phyloP scores from a whole-genome alignment of 1,140 invertebrate species.

The Papilio polytes region DNA sequence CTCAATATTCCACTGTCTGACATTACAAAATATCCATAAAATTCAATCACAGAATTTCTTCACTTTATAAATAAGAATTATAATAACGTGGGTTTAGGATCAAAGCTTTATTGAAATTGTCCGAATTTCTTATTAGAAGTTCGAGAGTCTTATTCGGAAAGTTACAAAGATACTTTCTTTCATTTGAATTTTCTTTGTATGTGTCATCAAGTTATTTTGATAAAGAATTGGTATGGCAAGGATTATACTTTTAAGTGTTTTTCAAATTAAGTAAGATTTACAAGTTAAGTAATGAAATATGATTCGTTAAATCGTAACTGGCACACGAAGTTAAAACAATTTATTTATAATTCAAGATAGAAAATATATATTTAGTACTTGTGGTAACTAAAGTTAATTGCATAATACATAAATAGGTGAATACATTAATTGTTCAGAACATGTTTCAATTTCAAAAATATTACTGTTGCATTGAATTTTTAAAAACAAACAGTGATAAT shows the following conservation, averaged over 20 bases:
- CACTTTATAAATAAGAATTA: slow-evolving; percentile 26
- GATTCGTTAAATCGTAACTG: too few relatives aligned
- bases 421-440: too few relatives aligned
- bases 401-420: too few relatives aligned
- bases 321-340: too few relatives aligned
- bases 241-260: neutral
- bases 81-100: slow-evolving; percentile 29
- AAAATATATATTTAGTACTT: too few relatives aligned
- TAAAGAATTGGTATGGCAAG: neutral
- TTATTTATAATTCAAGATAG: too few relatives aligned
- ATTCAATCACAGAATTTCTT: slow-evolving; percentile 3
- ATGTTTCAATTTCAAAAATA: too few relatives aligned
- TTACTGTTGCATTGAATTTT: too few relatives aligned
- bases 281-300: too few relatives aligned
- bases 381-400: too few relatives aligned
- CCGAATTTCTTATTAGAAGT: slow-evolving; percentile 28
- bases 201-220: slow-evolving; percentile 1
- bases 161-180: slow-evolving; percentile 26
- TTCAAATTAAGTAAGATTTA: neutral
- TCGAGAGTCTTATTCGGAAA: slow-evolving; percentile 26
- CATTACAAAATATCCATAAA: slow-evolving; percentile 1
- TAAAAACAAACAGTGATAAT: neutral
- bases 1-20: neutral
- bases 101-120: slow-evolving; percentile 33
- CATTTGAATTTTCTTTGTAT: slow-evolving; percentile 26